phyloP scores from a whole-genome alignment of 2,888 invertebrate genomes.

The Reticulitermes lucifugus region DNA sequence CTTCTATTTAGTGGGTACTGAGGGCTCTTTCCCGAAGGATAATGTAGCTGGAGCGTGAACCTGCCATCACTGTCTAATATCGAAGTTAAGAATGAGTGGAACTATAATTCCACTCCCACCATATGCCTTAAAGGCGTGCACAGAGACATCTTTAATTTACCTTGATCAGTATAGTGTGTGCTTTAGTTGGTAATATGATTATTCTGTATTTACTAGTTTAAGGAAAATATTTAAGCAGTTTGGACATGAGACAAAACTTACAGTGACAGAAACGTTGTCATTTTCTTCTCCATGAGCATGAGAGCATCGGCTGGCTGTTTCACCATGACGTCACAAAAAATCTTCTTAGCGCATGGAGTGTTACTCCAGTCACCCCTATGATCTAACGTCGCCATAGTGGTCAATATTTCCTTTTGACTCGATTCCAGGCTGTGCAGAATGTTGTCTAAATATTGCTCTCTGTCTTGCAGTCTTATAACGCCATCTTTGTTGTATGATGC shows the following conservation, averaged over 20 bases:
- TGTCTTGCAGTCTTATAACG: neutral
- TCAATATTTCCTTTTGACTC: slow-evolving; percentile 4
- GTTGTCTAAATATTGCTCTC: slow-evolving; percentile 40
- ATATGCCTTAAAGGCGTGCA: too few relatives aligned
- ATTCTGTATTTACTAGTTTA: too few relatives aligned
- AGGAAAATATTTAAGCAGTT: too few relatives aligned
- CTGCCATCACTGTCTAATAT: too few relatives aligned
- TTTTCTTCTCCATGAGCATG: slow-evolving; percentile 83
- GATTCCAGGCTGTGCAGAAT: slow-evolving; percentile 50
- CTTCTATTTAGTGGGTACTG: too few relatives aligned
- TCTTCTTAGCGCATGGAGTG: slow-evolving; percentile 81
- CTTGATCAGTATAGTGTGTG: too few relatives aligned
- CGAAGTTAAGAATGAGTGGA: too few relatives aligned
- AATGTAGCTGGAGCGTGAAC: too few relatives aligned
- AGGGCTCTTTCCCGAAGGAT: too few relatives aligned
- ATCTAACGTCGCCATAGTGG: slow-evolving; percentile 10
- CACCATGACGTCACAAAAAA: slow-evolving; percentile 82
- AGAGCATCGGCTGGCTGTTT: slow-evolving; percentile 77
- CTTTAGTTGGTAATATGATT: too few relatives aligned
- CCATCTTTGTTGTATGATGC: neutral
- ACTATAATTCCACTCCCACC: too few relatives aligned
- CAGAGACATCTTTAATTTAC: too few relatives aligned
- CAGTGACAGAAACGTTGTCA: slow-evolving; percentile 78
- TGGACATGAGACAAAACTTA: slow-evolving; percentile 66
- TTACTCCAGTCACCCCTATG: slow-evolving; percentile 72